Evolutionary conservation across 2,888 invertebrate species (phyloP), one percentile per base, ranked within the genome.

Genomic region (Thecophora atra): DNA sequence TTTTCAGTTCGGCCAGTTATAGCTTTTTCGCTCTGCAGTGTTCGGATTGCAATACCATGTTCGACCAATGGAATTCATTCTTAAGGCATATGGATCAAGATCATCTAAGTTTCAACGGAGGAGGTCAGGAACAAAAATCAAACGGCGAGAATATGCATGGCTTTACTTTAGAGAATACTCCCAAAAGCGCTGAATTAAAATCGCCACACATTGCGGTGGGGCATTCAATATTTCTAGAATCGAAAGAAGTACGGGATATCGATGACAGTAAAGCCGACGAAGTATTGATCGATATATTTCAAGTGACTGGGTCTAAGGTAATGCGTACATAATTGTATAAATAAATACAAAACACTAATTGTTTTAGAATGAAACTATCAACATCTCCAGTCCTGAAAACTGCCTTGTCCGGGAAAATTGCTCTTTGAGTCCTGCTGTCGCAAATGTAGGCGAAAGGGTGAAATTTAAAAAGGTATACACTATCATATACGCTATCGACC

Each of bases 31-130:
- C 74, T 1, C 37, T 74, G 17, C 68, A 56, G 26, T 74, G 74
- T 30, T 56, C 68, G 37, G 42, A 56, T 7, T 74, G 74, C 44
- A 60, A 65, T 26, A 58, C 67, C 3, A 52, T 67, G 13, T 72
- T 74, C 26, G 74, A 72, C 0, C 74, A 74, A 52, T 74, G 74
- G 74, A 58, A 72, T 13, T 70, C 72, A 28, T 74, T 74, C 26
- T n/a, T 74, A 7, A 67, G 67, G 17, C 74, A 74, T 19, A 51
- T 74, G 63, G 68, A 60, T 37, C 56, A 51, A 37, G 58, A 64
- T 44, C 74, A 74, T 65, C 44, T 21, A 19, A 17, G 21, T 6
- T 58, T 44, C 26, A 56, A 19, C 11, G 42, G 8, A 52, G 42
- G 8, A 24, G 17, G 11, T 11, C 19, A 56, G 17, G 58, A 44